Evolutionary conservation across 2,113 vertebrate genomes (phyloP), one percentile per base, ranked within the genome.

Genomic region (Calyptomena viridis): DNA sequence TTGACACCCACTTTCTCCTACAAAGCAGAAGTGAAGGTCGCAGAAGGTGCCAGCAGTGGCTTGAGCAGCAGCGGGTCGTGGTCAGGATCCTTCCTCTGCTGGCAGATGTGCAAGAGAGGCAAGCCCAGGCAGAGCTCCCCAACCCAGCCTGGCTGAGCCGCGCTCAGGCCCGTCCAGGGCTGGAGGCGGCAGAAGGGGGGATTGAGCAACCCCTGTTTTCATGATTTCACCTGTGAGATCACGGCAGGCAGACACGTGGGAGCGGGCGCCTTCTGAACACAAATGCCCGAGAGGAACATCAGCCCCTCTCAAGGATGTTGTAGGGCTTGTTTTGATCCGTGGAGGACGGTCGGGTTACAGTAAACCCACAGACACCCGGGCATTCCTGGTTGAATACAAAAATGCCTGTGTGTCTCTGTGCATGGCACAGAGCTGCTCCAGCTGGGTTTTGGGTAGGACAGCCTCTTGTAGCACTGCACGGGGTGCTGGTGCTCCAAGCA

Each of bases 161-260:
- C 0, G 4, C 71, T 44, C 12, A 2, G 27, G 35, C 69, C 52
- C 1, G 0, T 17, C 0, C 14, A 3, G 47, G 46, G 50, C 40
- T 67, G 0, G 74, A 28, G 49, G 59, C 0, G 3, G 85, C 84
- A 89, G 62, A 56, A 86, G 49, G 66, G 78, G 68, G 47, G 95
- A 17, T 75, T 62, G 80, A 92, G 81, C 78, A 91, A 82, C 46
- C 39, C 58, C 16, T 8, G 37, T 12, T 87, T 69, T 82, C 0
- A 1, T 49, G 17, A 49, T 58, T 39, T 0, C 22, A 28, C 52
- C 76, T 64, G 72, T 0, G 1, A 56, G 59, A 35, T 81, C 11
- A 1, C 49, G 24, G 78, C 40, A 7, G 84, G 64, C 63, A 37
- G 62, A 21, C 79, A 20, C 6, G 8, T 46, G 67, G 63, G 72